Percentiles rank a stretch among this genome's conserved stretches.
These are phyloP conservation scores for Timema cristinae DNA, from an alignment of 2,888 invertebrate species.

Conservation along the genomic window DNA sequence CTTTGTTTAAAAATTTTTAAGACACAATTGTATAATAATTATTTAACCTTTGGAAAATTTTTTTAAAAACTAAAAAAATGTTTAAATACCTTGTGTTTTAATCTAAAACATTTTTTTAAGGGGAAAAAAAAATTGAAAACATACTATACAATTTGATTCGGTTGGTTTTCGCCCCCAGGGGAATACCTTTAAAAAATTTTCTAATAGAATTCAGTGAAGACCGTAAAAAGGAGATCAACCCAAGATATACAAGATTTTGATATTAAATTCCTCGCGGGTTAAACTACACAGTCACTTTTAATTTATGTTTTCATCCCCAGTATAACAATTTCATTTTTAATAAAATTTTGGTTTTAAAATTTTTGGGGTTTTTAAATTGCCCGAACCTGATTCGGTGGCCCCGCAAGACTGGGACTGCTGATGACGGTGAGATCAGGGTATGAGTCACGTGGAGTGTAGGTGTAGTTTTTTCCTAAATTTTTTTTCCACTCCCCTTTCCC, in stretches of 20 bases:
- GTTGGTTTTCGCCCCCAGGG: conserved; percentile 75
- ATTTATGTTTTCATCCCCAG: neutral
- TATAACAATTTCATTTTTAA: neutral
- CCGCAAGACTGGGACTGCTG: too few species aligned
- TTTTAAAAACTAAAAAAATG: too few species aligned
- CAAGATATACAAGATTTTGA: conserved; percentile 45
- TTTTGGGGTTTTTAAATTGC: neutral
- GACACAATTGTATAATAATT: too few species aligned
- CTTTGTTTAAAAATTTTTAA: too few species aligned
- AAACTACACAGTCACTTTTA: conserved; percentile 38
- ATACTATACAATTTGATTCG: conserved; percentile 55
- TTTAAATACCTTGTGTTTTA: too few species aligned
- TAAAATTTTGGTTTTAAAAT: too few species aligned
- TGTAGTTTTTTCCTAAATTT: too few species aligned
- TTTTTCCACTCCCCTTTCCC: too few species aligned
- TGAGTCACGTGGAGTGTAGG: too few species aligned
- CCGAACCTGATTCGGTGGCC: neutral
- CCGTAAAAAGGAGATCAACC: conserved; percentile 45
- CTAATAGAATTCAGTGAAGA: conserved; percentile 53
- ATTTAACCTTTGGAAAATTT: too few species aligned
- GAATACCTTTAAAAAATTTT: conserved; percentile 62
- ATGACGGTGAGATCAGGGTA: too few species aligned
- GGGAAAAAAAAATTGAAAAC: conserved; percentile 54
- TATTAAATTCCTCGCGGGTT: conserved; percentile 60
- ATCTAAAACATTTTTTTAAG: conserved; percentile 34